A percentile compares a stretch with the other conserved stretches of the same genome.
phyloP scores from a whole-genome alignment of 2,888 invertebrate genomes.

The Hymenopus coronatus region DNA sequence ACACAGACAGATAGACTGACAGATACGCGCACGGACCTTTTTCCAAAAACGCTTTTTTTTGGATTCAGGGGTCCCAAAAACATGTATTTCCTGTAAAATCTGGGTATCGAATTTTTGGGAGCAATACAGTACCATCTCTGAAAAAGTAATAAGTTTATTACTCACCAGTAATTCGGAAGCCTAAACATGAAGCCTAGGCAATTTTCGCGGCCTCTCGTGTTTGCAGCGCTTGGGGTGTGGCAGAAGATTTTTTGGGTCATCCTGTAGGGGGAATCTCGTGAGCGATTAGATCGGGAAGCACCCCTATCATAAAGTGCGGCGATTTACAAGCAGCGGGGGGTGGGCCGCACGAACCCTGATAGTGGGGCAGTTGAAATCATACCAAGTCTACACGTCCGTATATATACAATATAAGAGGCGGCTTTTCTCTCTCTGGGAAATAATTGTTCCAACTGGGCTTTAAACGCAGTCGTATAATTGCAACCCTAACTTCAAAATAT shows the following conservation, averaged over 20 bases:
- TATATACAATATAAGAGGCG: not conserved
- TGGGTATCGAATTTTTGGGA: too few relatives aligned
- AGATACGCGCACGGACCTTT: too few relatives aligned
- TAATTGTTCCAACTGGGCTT: not conserved
- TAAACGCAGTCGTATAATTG: not conserved
- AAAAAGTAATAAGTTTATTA: too few relatives aligned
- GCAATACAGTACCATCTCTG: too few relatives aligned
- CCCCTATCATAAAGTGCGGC: not conserved
- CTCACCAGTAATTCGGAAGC: too few relatives aligned
- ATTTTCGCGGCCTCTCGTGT: too few relatives aligned
- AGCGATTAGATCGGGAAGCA: not conserved
- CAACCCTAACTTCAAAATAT: not conserved
- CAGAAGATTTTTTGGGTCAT: not conserved
- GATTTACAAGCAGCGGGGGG: not conserved
- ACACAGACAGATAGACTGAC: too few relatives aligned
- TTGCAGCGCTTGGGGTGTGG: too few relatives aligned
- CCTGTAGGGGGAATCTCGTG: not conserved
- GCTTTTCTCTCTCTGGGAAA: not conserved
- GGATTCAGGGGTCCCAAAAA: too few relatives aligned
- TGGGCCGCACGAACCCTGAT: not conserved
- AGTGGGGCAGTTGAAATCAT: not conserved
- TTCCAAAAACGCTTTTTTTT: too few relatives aligned
- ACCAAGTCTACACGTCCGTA: not conserved
- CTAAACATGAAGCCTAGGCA: too few relatives aligned
- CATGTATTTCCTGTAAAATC: too few relatives aligned